Percentiles rank a stretch among this genome's conserved stretches.
Conservation (phyloP, 2,113 vertebrate genomes). For the Cygnus atratus region DNA sequence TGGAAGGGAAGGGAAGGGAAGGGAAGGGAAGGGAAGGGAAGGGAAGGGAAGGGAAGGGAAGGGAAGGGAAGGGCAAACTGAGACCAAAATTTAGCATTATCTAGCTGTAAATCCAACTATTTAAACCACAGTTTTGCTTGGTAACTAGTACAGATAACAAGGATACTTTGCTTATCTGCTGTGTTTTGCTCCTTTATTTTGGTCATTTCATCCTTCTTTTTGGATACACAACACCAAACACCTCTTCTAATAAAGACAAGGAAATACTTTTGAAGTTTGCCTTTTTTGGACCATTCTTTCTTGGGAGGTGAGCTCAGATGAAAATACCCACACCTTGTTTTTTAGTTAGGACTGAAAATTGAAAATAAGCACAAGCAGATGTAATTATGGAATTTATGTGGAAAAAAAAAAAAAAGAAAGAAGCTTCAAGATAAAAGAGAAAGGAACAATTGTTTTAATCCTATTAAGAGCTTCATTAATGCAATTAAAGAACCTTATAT, state of each 20-base stretch:
- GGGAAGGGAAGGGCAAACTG: neutral
- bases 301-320: neutral
- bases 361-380: neutral
- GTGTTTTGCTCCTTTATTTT: neutral
- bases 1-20: neutral
- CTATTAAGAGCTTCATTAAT: slow-evolving; percentile 34
- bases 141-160: neutral
- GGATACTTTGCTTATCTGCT: neutral
- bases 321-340: neutral
- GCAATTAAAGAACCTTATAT: slow-evolving; percentile 11
- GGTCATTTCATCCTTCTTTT: neutral
- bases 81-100: neutral
- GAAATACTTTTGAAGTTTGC: neutral
- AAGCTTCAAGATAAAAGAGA: neutral
- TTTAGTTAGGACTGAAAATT: neutral
- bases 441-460: slow-evolving; percentile 40
- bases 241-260: neutral
- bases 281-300: neutral
- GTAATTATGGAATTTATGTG: neutral
- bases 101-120: neutral
- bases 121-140: neutral
- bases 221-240: neutral
- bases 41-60: neutral
- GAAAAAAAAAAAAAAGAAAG: neutral
- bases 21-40: neutral